Evolutionary conservation across 2,113 vertebrate genomes (phyloP).

Genomic region (Microtus pennsylvanicus): DNA sequence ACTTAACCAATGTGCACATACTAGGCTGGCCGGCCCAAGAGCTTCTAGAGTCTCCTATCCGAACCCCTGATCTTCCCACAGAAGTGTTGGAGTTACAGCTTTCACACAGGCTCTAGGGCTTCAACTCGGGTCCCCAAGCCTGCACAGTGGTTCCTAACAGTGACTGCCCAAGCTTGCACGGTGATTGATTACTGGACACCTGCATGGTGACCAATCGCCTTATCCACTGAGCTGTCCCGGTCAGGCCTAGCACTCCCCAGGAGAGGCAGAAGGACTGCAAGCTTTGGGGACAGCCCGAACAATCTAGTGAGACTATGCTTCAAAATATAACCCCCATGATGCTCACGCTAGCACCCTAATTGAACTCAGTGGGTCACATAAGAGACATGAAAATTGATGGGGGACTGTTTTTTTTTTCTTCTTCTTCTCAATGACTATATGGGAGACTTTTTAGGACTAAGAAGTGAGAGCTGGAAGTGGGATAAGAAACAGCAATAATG

Average conservation of each 20-base stretch:
- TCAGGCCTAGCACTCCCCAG: background rate
- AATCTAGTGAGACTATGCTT: background rate
- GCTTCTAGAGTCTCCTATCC: background rate
- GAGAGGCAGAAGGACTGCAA: background rate
- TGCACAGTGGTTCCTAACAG: background rate
- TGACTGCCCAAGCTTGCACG: no score
- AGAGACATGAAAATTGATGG: background rate
- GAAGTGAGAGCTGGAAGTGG: background rate
- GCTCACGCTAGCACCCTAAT: background rate
- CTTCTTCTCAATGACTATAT: no score
- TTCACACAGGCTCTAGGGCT: background rate
- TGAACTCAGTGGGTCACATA: background rate
- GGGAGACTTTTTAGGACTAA: background rate
- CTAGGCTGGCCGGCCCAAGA: background rate
- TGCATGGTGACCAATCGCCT: background rate
- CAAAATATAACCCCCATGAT: background rate
- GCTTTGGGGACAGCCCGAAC: background rate
- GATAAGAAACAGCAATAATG: background rate
- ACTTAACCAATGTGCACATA: background rate
- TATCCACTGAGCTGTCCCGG: background rate
- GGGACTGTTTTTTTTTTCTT: no score
- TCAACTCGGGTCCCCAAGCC: background rate
- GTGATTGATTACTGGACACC: no score
- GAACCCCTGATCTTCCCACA: background rate
- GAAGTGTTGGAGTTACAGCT: background rate